Evolutionary conservation across 2,888 invertebrate species (phyloP), one percentile per base, ranked within the genome.

Genomic region (Volucella zonaria): DNA sequence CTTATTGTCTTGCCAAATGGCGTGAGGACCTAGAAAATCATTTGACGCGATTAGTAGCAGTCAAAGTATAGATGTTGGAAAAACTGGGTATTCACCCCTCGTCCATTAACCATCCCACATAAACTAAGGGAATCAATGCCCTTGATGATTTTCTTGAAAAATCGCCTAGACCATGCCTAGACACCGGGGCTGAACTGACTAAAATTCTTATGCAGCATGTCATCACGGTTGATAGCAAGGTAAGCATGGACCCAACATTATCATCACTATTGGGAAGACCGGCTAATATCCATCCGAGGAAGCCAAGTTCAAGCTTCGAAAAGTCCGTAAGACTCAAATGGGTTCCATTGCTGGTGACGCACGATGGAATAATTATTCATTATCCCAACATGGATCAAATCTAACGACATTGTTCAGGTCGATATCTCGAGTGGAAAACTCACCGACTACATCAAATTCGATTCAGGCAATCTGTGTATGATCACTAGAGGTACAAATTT

Each of bases 21-120:
- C 97, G 93, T 97, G 99, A 93, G 99, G 99, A 93, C 99, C 98
- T 59, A 99, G 98, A 93, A 99, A 99, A 94, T n/a, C 99, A 99
- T 94, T 94, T 99, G 94, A 99, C 99, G 96, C 98, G 99, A 93
- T 94, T 99, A 91, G 96, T 97, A 92, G 99, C 99, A 82, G 99
- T 99, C 11, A 99, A 98, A 93, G 97, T 99, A 96, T 99, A 99
- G 99, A 99, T 99, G 99, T 95, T 99, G 95, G 99, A 99, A 94
- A 99, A 99, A 93, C 93, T 99, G 90, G 98, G 98, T 87, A 99
- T n/a, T n/a, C n/a, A 99, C 99, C 88, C 99, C 99, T 87, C 96
- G 98, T 90, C 99, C 99, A 86, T 97, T 97, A 91, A 96, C 97
- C 88, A 99, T 99, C 79, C 99, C 99, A 82, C 99, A 99, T 94